A percentile compares a stretch with the other conserved stretches of the same genome.
Conservation (phyloP, 2,113 vertebrate genomes). For the Lichenostomus cassidix region DNA sequence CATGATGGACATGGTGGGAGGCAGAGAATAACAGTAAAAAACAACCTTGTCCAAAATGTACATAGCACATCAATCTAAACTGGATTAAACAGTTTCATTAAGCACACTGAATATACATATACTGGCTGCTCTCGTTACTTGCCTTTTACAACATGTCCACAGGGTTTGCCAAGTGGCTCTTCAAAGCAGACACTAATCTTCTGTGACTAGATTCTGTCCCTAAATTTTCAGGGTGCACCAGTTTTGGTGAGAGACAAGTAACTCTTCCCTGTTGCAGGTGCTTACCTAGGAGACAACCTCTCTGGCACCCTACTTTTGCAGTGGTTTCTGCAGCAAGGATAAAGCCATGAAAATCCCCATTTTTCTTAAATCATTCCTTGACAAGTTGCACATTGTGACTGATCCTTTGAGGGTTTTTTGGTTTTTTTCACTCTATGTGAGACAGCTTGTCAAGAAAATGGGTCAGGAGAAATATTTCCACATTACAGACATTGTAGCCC, state of each 20-base stretch:
- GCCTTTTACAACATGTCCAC: background rate
- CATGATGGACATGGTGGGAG: background rate
- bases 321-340: background rate
- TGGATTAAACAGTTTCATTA: background rate
- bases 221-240: background rate
- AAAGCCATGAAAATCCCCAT: rapidly evolving
- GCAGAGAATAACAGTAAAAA: background rate
- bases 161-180: background rate
- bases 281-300: background rate
- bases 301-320: background rate
- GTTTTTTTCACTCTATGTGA: background rate
- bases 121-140: background rate
- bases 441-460: background rate
- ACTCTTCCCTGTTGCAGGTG: background rate
- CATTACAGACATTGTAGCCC: background rate
- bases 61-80: background rate
- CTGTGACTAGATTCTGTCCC: background rate
- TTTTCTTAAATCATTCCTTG: background rate
- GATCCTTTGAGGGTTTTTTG: background rate
- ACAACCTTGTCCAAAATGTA: background rate
- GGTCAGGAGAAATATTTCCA: background rate
- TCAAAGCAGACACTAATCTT: background rate
- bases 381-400: background rate
- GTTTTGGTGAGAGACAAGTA: background rate
- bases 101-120: background rate